Base-by-base conservation (phyloP, 2,113 vertebrate genomes). In the Melanerpes formicivorus region DNA sequence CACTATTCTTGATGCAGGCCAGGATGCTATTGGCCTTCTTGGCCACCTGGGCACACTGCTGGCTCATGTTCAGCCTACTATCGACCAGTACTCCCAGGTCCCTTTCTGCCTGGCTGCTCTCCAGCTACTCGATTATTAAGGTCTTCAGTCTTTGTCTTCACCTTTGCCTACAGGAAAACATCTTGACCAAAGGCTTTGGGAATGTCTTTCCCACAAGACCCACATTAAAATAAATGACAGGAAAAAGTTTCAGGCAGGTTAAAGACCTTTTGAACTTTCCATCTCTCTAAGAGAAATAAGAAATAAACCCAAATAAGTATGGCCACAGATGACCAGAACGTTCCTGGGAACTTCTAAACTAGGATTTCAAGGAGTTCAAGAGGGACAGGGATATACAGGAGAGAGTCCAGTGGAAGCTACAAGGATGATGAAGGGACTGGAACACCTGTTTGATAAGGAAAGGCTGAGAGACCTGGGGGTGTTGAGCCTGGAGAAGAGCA, bases 241-340 rank as follows among this genome's bases (percentile, higher is more conserved):
- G 42, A 65, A 80, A 80, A 6, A n/a, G 8, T 30, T 66, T 34
- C 59, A 25, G 65, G 25, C 48, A 59, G 50, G 64, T 85, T 80
- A 55, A 71, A 89, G 71, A 58, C 69, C 56, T 65, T 71, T 60
- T 76, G 63, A 70, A 60, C 46, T 27, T 60, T 32, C 23, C 1
- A 1, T 27, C 17, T 18, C 12, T 55, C 58, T 58, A 17, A 3
- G 32, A 63, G 34, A 11, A 70, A 44, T 34, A 32, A 54, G 48
- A 50, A 23, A 23, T 21, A 22, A 50, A 48, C 22, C 21, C 11
- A 50, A 50, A 27, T 18, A 65, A 55, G 54, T 19, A 75, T 44
- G 58, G 58, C 52, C 5, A 37, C 30, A 27, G 26, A 54, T 0
- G 1, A 66, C 27, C 2, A 14, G 8, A 17, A 62, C 1, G 6